Percentiles rank a stretch among this genome's conserved stretches.
Conservation (phyloP, 1,140 invertebrate genomes). For the Cardiocondyla obscurior region DNA sequence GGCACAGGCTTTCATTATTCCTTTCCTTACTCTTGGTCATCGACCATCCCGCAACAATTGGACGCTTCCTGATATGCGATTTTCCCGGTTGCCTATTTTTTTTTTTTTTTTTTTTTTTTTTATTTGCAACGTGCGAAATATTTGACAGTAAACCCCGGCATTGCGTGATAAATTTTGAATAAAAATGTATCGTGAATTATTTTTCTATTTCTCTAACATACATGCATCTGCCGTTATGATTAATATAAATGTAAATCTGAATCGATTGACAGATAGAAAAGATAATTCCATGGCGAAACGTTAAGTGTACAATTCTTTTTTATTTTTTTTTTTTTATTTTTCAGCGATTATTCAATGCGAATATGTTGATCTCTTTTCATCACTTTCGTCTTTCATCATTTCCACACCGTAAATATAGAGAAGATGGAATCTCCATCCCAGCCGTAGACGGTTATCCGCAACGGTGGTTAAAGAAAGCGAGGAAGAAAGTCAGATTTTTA, state of each 20-base stretch:
- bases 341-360: constrained; percentile 9
- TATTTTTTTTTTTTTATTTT: constrained; percentile 8
- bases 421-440: constrained; percentile 39
- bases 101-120: no score
- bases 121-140: not conserved
- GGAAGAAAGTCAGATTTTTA: constrained; percentile 61
- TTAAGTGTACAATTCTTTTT: constrained; percentile 7
- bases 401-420: constrained; percentile 31
- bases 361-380: constrained; percentile 10
- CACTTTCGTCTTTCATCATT: constrained; percentile 29
- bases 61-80: not conserved
- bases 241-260: not conserved
- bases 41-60: constrained; percentile 3
- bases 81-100: not conserved
- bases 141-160: not conserved
- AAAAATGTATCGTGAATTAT: not conserved
- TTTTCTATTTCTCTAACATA: not conserved
- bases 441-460: constrained; percentile 10
- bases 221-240: not conserved
- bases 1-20: constrained; percentile 80
- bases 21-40: constrained; percentile 72
- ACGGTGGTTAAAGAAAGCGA: constrained; percentile 51
- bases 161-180: not conserved
- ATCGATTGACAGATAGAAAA: not conserved
- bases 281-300: not conserved